Base-by-base conservation (phyloP, 2,113 vertebrate genomes). In the Podarcis cretensis region DNA sequence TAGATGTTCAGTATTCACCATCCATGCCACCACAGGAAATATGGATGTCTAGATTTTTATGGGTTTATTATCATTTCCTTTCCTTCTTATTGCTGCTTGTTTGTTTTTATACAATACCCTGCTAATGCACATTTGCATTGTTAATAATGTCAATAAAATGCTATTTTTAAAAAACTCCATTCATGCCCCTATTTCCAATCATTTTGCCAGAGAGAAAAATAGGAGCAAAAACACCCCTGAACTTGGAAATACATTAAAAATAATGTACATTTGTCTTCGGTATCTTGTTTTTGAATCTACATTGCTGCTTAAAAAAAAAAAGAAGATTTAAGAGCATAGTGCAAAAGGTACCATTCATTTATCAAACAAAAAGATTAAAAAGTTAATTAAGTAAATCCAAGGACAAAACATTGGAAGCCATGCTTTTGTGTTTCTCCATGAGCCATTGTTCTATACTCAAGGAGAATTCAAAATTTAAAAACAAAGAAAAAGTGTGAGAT, bases 321-420 rank as follows among this genome's bases (percentile, higher is more conserved):
- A 14, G 12, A 78, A 92, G 69, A 88, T 69, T 4, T 23, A 71
- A 89, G 87, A 66, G 0, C 16, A 87, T 85, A 27, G 69, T 66
- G 48, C 2, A 81, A 68, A 66, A 4, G 89, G 75, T 76, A 12
- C 14, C 40, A 59, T 68, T 93, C 37, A 81, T 69, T 90, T 40
- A 88, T 89, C 68, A 73, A 6, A 85, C 48, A 54, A 69, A 79
- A 93, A 85, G n/a, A 86, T 77, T 35, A 92, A 68, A 5, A 90
- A 84, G 18, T 85, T 94, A 92, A 94, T 79, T 93, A 89, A 94
- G 4, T 85, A 32, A 81, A 74, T 43, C 63, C 30, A 89, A 92
- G 83, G 68, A 89, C 88, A 54, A 43, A 18, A 0, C n/a, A 85
- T 93, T 27, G 43, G 91, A 94, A 94, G 89, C 2, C 71, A 75